phyloP scores from a whole-genome alignment of 2,113 vertebrate genomes.

The Cyphomyrus plagiostoma region DNA sequence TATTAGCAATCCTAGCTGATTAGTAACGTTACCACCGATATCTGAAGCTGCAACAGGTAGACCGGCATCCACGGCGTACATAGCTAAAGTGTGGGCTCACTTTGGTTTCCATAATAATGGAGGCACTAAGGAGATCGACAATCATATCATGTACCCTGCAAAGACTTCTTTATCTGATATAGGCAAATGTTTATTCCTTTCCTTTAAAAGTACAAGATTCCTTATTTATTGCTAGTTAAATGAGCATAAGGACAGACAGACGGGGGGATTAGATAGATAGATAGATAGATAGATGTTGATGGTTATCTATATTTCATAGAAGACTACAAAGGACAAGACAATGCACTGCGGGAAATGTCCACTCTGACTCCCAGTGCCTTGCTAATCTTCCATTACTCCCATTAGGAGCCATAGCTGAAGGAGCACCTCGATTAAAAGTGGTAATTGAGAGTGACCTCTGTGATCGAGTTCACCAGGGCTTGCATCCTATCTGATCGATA shows the following conservation, averaged over 20 bases:
- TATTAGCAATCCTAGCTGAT: neutral
- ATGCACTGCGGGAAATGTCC: neutral
- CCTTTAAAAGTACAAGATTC: neutral
- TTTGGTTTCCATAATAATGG: no score
- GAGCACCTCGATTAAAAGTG: neutral
- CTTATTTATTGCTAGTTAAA: neutral
- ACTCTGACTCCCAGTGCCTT: neutral
- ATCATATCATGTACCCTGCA: no score
- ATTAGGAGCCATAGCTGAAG: neutral
- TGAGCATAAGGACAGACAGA: neutral
- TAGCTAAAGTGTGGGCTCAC: neutral
- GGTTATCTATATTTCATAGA: neutral
- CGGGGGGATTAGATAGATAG: neutral
- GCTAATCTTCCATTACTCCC: constrained; percentile 2
- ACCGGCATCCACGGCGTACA: neutral
- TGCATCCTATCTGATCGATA: constrained; percentile 3
- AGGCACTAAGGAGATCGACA: no score
- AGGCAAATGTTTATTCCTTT: neutral
- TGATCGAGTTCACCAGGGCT: neutral
- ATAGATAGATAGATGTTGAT: no score
- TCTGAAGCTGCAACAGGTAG: neutral
- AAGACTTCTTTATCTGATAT: no score
- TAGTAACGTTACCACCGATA: neutral
- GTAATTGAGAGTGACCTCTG: constrained; percentile 12
- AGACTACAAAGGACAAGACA: neutral